Percentiles rank a stretch among this genome's conserved stretches.
Evolutionary conservation across 2,888 invertebrate genomes (phyloP).

Genomic region (Laothoe populi): DNA sequence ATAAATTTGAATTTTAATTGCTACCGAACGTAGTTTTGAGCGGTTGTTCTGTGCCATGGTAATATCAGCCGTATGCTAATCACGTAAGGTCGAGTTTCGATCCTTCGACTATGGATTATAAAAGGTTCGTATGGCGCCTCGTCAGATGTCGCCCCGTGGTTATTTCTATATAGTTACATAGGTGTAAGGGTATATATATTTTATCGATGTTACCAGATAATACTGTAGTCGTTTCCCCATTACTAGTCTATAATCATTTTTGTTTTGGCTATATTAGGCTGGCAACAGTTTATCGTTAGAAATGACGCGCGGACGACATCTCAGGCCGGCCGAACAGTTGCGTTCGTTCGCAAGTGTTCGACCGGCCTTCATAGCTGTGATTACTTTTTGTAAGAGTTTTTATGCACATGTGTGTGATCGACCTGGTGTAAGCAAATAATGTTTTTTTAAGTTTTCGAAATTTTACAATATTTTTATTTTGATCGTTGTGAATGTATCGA

Average conservation of each 20-base stretch:
- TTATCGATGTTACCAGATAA: constrained; percentile 21
- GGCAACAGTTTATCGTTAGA: background rate
- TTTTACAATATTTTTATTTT: constrained; percentile 46
- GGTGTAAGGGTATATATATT: constrained; percentile 16
- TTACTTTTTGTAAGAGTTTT: constrained; percentile 39
- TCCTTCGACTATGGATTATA: background rate
- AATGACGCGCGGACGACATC: background rate
- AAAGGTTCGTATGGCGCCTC: background rate
- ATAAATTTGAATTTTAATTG: too few species aligned
- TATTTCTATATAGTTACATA: constrained; percentile 8
- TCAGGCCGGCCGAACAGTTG: background rate
- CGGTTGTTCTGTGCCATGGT: too few species aligned
- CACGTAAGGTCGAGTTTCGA: background rate
- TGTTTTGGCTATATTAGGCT: constrained; percentile 7
- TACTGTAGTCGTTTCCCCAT: constrained; percentile 18
- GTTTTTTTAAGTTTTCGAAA: constrained; percentile 54
- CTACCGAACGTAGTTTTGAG: too few species aligned
- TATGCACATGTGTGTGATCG: constrained; percentile 37
- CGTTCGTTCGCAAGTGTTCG: constrained; percentile 2
- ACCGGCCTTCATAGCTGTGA: constrained; percentile 39
- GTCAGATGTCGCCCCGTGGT: background rate
- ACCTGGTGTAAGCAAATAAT: constrained; percentile 37
- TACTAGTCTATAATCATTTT: background rate
- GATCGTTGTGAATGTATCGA: background rate
- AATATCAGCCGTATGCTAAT: too few species aligned